Conservation (phyloP, 2,113 vertebrate species). For the Illadopsis cleaveri region DNA sequence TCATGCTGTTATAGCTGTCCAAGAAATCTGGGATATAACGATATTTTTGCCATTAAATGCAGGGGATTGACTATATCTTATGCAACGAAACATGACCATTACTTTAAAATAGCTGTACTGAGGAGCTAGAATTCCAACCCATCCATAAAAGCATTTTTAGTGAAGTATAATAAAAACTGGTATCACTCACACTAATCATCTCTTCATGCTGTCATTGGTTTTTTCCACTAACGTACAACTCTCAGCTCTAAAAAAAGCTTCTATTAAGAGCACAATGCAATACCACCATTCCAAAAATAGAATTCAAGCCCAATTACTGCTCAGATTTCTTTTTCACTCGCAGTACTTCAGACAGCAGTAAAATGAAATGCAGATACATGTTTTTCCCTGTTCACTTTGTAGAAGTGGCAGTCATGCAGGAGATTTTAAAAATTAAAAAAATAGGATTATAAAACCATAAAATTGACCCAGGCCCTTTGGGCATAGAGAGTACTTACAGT, state of each 20-base stretch:
- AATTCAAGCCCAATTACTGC: neutral
- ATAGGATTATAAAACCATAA: constrained; percentile 26
- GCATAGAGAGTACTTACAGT: neutral
- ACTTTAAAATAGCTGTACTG: neutral
- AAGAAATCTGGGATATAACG: neutral
- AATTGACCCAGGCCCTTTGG: constrained; percentile 1
- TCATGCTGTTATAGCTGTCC: neutral
- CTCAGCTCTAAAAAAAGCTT: neutral
- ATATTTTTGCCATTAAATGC: neutral
- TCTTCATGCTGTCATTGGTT: neutral
- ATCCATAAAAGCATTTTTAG: neutral
- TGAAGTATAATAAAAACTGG: neutral
- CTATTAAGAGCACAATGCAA: neutral
- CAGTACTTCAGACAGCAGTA: neutral
- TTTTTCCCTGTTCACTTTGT: neutral
- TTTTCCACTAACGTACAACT: neutral
- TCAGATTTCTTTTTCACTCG: neutral
- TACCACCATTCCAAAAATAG: neutral
- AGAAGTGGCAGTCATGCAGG: neutral
- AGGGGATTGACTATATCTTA: neutral
- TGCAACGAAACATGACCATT: neutral
- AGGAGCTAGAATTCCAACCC: neutral
- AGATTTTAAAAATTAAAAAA: constrained; percentile 7
- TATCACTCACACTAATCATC: neutral
- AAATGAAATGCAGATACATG: constrained; percentile 11